These are phyloP conservation scores for Agraylea sexmaculata DNA, from an alignment of 1,140 invertebrate genomes.

Conservation along the genomic window DNA sequence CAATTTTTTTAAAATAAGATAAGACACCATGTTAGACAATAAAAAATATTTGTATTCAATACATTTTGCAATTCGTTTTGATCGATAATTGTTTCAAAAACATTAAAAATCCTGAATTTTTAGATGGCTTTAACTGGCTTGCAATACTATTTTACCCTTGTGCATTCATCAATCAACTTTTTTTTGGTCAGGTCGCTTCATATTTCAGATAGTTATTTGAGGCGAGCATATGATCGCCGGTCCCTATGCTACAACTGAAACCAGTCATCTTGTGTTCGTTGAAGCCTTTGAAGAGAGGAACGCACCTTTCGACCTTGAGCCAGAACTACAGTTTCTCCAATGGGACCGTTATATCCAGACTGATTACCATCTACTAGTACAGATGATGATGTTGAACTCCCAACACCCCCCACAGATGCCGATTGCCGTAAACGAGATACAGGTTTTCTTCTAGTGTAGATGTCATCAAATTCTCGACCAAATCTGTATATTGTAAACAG, in stretches of 20 bases:
- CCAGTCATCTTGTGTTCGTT: slow-evolving; percentile 75
- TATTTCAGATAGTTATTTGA: no score
- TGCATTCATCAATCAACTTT: no score
- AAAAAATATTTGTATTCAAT: no score
- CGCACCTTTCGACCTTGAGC: slow-evolving; percentile 66
- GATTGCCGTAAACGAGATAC: slow-evolving; percentile 45
- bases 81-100: no score
- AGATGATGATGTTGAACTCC: slow-evolving; percentile 29
- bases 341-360: slow-evolving; percentile 30
- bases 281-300: slow-evolving; percentile 64
- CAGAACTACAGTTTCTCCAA: slow-evolving; percentile 48
- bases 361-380: slow-evolving; percentile 26
- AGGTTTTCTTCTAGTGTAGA: slow-evolving; percentile 39
- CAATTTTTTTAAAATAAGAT: no score
- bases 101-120: no score
- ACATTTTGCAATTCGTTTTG: no score
- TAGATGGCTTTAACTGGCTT: no score
- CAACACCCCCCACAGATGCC: slow-evolving; percentile 34
- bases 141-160: no score
- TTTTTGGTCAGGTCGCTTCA: no score
- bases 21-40: no score
- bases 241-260: slow-evolving; percentile 73
- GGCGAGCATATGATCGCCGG: slow-evolving; percentile 30
- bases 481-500: slow-evolving; percentile 34
- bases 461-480: slow-evolving; percentile 40